Percentiles rank a stretch among this genome's conserved stretches.
Evolutionary conservation across 1,140 invertebrate genomes (phyloP).

Genomic region (Scaptodrosophila lebanonensis): DNA sequence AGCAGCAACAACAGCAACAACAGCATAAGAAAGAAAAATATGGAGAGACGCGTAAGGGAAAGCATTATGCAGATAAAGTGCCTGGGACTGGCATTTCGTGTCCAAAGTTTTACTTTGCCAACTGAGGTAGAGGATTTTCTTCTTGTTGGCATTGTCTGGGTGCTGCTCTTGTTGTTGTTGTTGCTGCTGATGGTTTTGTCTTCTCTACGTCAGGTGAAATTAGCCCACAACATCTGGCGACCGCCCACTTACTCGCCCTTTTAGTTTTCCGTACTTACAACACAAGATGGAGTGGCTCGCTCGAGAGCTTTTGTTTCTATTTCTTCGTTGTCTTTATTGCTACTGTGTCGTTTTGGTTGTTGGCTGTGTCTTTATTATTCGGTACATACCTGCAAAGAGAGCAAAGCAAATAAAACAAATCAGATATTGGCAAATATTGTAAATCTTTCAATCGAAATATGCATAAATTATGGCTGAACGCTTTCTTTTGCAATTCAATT

Average conservation of each 20-base stretch:
- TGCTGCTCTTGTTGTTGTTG: constrained; percentile 9
- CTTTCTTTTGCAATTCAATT: no score
- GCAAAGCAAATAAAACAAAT: constrained; percentile 7
- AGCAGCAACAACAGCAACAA: constrained; percentile 3
- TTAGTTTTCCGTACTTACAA: no score
- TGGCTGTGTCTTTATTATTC: not conserved
- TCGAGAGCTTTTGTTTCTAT: constrained; percentile 17
- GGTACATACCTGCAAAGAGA: constrained; percentile 39
- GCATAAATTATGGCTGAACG: not conserved
- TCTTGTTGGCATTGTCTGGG: constrained; percentile 24
- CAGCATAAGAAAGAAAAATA: constrained; percentile 20
- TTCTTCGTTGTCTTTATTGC: constrained; percentile 11
- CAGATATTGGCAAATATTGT: not conserved
- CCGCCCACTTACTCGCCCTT: no score
- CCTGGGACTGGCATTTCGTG: constrained; percentile 5
- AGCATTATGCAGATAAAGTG: constrained; percentile 64
- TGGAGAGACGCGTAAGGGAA: constrained; percentile 1
- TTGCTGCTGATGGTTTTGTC: not conserved
- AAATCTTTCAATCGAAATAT: constrained; percentile 9
- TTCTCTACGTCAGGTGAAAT: no score
- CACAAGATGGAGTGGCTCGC: no score
- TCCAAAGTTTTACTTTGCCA: constrained; percentile 44
- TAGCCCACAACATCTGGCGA: no score
- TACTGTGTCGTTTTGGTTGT: no score
- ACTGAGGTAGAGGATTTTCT: constrained; percentile 46